Evolutionary conservation across 2,888 invertebrate genomes (phyloP).

Genomic region (Harpalus rubripes): DNA sequence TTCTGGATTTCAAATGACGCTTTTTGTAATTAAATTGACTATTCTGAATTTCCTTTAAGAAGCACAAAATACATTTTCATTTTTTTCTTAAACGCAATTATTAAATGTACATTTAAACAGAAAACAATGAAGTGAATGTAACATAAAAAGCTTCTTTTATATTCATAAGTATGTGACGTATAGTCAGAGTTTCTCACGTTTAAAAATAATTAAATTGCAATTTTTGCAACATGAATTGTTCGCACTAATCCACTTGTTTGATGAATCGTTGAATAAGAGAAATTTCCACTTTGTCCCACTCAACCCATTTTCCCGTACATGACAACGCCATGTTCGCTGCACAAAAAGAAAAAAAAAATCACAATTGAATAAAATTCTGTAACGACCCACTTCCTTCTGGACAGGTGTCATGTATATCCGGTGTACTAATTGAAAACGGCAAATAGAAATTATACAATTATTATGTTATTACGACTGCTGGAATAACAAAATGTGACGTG

Average conservation of each 20-base stretch:
- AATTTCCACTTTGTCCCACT: conserved; percentile 22
- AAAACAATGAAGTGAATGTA: neutral
- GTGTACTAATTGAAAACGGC: conserved; percentile 73
- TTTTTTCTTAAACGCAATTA: too few species aligned
- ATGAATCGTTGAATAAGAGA: conserved; percentile 36
- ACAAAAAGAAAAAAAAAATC: conserved; percentile 30
- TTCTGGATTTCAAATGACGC: too few species aligned
- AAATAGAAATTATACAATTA: conserved; percentile 75
- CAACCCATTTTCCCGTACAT: conserved; percentile 31
- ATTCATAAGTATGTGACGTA: neutral
- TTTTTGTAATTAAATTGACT: too few species aligned
- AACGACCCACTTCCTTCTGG: conserved; percentile 72
- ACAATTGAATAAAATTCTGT: conserved; percentile 63
- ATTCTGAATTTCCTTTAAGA: too few species aligned
- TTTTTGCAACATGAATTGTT: conserved; percentile 8
- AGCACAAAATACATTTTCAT: too few species aligned
- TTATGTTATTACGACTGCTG: conserved; percentile 74
- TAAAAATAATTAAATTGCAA: conserved; percentile 17
- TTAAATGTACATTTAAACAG: too few species aligned
- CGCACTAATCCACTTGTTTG: conserved; percentile 36
- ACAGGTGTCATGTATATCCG: conserved; percentile 75
- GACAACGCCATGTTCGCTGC: neutral
- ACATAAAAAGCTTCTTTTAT: neutral
- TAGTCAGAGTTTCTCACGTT: conserved; percentile 10
- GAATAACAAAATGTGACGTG: conserved; percentile 74